Conservation (phyloP, 2,888 invertebrate genomes). For the Lepetodrilus schrolli region DNA sequence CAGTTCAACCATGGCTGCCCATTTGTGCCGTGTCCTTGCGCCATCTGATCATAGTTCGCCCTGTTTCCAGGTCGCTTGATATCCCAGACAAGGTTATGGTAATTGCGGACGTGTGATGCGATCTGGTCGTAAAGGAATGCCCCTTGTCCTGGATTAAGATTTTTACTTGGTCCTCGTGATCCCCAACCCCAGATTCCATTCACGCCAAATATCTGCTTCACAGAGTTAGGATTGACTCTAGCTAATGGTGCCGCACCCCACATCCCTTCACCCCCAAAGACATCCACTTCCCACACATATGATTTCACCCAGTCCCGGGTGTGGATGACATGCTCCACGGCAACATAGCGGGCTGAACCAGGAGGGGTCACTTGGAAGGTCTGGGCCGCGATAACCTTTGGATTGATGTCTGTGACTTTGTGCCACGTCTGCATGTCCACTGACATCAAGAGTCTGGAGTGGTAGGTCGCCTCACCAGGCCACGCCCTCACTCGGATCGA, state of each 20-base stretch:
- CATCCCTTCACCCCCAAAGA: slow-evolving; percentile 46
- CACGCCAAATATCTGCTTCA: slow-evolving; percentile 53
- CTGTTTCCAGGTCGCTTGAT: slow-evolving; percentile 51
- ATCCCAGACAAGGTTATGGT: slow-evolving; percentile 61
- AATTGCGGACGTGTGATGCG: slow-evolving; percentile 57
- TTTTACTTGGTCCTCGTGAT: slow-evolving; percentile 43
- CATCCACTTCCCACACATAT: slow-evolving; percentile 55
- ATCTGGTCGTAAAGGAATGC: slow-evolving; percentile 49
- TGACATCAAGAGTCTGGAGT: slow-evolving; percentile 41
- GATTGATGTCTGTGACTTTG: slow-evolving; percentile 38
- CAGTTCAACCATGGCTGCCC: slow-evolving; percentile 58
- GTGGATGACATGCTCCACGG: slow-evolving; percentile 40
- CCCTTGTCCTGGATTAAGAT: slow-evolving; percentile 43
- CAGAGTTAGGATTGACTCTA: slow-evolving; percentile 40
- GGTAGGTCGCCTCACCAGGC: slow-evolving; percentile 45
- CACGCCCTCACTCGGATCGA: slow-evolving; percentile 49
- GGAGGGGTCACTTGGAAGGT: slow-evolving; percentile 39
- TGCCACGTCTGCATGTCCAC: slow-evolving; percentile 42
- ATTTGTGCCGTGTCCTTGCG: slow-evolving; percentile 51
- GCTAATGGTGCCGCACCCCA: slow-evolving; percentile 45
- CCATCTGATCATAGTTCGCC: slow-evolving; percentile 52
- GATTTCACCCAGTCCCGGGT: slow-evolving; percentile 44
- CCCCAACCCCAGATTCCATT: slow-evolving; percentile 67
- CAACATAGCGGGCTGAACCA: slow-evolving; percentile 38
- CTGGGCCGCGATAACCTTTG: slow-evolving; percentile 46